Evolutionary conservation across 2,113 vertebrate species (phyloP).

Genomic region (Podarcis cretensis): DNA sequence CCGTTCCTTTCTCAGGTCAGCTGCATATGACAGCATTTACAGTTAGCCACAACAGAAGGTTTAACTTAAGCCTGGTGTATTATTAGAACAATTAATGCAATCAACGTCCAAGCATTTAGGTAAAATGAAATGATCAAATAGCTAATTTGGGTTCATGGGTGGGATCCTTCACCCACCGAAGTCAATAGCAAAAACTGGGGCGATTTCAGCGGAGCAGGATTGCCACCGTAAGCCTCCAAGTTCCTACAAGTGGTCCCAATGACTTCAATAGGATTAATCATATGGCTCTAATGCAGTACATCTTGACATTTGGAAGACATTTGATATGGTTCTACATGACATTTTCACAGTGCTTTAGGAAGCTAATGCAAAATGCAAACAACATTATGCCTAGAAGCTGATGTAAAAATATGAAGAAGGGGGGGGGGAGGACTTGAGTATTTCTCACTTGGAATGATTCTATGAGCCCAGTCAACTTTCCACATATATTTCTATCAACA

Average conservation of each 20-base stretch:
- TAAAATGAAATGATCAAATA: neutral
- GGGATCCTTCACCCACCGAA: neutral
- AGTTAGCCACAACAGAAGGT: neutral
- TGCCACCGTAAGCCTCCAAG: neutral
- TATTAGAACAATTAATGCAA: neutral
- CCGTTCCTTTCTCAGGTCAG: neutral
- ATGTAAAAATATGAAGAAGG: constrained; percentile 9
- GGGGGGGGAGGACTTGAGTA: too few relatives aligned
- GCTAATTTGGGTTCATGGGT: neutral
- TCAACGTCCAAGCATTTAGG: neutral
- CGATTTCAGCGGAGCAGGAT: neutral
- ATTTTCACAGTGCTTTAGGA: constrained; percentile 24
- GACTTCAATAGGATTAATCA: constrained; percentile 5
- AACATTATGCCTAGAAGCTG: constrained; percentile 1
- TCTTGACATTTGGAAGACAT: constrained; percentile 27
- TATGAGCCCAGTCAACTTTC: neutral
- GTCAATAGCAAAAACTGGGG: neutral
- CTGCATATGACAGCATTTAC: neutral
- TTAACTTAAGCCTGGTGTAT: neutral
- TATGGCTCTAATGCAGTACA: constrained; percentile 6
- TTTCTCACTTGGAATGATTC: neutral
- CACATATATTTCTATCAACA: neutral
- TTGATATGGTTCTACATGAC: constrained; percentile 8
- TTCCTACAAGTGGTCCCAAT: neutral
- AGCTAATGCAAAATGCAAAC: constrained; percentile 31